Percentiles rank a stretch among this genome's conserved stretches.
Conservation (phyloP, 2,888 invertebrate species). For the Malthinus seriepunctatus region DNA sequence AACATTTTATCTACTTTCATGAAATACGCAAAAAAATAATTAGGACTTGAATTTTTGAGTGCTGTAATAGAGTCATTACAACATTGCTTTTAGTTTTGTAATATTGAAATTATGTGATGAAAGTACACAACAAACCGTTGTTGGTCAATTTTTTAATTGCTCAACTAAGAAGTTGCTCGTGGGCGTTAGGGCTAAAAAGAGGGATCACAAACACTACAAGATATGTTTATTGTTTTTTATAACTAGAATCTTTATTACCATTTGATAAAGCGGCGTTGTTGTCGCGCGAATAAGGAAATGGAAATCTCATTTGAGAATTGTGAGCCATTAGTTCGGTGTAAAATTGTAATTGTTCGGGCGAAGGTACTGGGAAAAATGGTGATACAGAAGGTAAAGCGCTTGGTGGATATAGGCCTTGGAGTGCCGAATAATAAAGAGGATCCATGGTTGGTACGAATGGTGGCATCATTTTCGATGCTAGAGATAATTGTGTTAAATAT, state of each 20-base stretch:
- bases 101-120: too few relatives aligned
- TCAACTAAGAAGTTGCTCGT: too few relatives aligned
- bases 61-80: too few relatives aligned
- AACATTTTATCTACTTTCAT: too few relatives aligned
- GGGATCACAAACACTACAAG: slow-evolving; percentile 6
- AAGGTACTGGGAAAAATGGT: slow-evolving; percentile 54
- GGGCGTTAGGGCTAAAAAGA: slow-evolving; percentile 8
- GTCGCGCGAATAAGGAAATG: slow-evolving; percentile 47
- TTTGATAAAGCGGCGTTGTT: slow-evolving; percentile 39
- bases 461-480: slow-evolving; percentile 45
- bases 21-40: background rate
- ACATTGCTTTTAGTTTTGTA: too few relatives aligned
- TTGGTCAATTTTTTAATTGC: too few relatives aligned
- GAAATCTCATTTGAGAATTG: slow-evolving; percentile 43
- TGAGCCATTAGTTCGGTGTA: slow-evolving; percentile 59
- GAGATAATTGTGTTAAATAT: slow-evolving; percentile 36
- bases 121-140: too few relatives aligned
- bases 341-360: slow-evolving; percentile 58
- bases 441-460: slow-evolving; percentile 50
- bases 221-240: slow-evolving; percentile 27
- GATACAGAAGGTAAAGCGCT: slow-evolving; percentile 41
- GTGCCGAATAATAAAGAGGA: slow-evolving; percentile 55
- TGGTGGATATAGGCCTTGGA: slow-evolving; percentile 55
- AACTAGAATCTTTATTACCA: slow-evolving; percentile 12
- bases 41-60: background rate